Evolutionary conservation across 2,888 invertebrate species (phyloP), one percentile per base, ranked within the genome.

Genomic region (Drosophila recens): DNA sequence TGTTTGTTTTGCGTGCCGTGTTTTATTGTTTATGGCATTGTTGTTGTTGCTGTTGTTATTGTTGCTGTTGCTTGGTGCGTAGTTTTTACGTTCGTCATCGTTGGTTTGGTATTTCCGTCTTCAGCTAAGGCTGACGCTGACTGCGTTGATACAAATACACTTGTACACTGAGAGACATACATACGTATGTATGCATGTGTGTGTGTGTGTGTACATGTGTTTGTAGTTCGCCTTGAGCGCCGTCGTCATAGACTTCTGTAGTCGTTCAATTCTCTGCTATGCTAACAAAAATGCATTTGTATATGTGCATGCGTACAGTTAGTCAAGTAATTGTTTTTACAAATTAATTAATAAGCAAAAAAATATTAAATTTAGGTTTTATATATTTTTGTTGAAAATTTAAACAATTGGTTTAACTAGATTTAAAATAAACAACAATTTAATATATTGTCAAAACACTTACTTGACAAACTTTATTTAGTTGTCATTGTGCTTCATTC

Each of bases 51-150:
- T 67, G 79, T 38, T 17, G 17, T 17, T 17, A 17, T 17, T 17
- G 17, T 17, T 17, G 17, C 17, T 81, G 57, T 70, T 86, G 86
- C 83, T 80, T 74, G 77, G 83, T 86, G 89, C 89, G 85, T 85
- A 87, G 85, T 86, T 87, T 87, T 87, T 89, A 89, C 75, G 86
- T 87, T 86, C 88, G 89, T 86, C 86, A 86, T 86, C 89, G 73
- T 83, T 87, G 71, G 80, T 81, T 78, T 89, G 86, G 86, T 85
- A 86, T 86, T 86, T 86, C 89, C 86, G 86, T 89, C 89, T 86
- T 89, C 72, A 85, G 88, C 75, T 62, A 42, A 65, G 63, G 70
- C 72, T 72, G 61, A 68, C 74, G 67, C 59, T 64, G 66, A 68
- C 76, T 65, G 76, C 66, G 64, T 30, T 70, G 43, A 40, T 54